Evolutionary conservation across 2,113 vertebrate genomes (phyloP).

Genomic region (Erinaceus europaeus): DNA sequence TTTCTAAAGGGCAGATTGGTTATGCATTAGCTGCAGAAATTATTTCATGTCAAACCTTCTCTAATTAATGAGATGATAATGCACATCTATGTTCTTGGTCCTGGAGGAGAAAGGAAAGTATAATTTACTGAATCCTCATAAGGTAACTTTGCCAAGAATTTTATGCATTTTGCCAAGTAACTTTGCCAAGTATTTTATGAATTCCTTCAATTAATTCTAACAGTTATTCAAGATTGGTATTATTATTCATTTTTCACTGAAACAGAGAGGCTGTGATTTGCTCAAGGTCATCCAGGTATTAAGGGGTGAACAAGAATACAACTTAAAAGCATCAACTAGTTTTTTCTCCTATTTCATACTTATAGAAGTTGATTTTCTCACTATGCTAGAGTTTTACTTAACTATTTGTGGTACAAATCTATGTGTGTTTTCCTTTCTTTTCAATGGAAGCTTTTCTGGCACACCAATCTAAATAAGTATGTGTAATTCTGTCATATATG

Average conservation of each 20-base stretch:
- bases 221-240: not conserved
- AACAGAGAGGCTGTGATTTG: not conserved
- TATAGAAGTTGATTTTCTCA: not conserved
- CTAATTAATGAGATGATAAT: not conserved
- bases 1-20: constrained; percentile 10
- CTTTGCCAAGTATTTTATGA: not conserved
- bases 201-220: constrained; percentile 1
- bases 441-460: not conserved
- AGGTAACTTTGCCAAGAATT: constrained; percentile 2
- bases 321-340: not conserved
- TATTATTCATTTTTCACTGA: not conserved
- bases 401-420: not conserved
- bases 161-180: not conserved
- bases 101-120: not conserved
- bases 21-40: not conserved
- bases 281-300: not conserved
- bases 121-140: not conserved
- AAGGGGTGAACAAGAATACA: not conserved
- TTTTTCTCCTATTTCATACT: not conserved
- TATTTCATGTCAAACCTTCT: not conserved
- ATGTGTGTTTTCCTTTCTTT: not conserved
- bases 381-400: not conserved
- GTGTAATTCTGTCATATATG: not conserved
- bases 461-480: not conserved
- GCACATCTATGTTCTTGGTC: not conserved